These are phyloP conservation scores for Podocnemis expansa DNA, from an alignment of 2,113 vertebrate genomes.

Conservation along the genomic window DNA sequence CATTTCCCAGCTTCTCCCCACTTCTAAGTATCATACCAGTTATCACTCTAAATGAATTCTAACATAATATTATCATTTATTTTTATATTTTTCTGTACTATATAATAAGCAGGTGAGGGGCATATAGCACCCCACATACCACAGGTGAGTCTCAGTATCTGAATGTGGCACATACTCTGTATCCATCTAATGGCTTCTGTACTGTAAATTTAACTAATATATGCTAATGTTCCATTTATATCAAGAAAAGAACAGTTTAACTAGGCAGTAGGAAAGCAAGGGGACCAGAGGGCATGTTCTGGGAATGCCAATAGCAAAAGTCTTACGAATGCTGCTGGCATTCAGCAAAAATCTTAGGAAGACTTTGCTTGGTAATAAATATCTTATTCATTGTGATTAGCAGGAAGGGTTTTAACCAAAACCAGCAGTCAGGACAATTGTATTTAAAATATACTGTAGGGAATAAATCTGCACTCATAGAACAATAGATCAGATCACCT, in stretches of 20 bases:
- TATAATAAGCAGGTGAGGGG: neutral
- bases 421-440: neutral
- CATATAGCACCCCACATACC: neutral
- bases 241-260: slow-evolving; percentile 9
- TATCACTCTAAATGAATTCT: neutral
- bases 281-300: neutral
- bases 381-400: neutral
- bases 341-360: neutral
- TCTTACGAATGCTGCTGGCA: too few species aligned
- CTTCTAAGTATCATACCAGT: neutral
- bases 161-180: neutral
- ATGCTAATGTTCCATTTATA: neutral
- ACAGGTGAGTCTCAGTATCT: neutral
- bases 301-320: neutral
- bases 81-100: neutral
- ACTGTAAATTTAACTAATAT: neutral
- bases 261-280: neutral
- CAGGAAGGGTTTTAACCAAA: neutral
- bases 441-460: neutral
- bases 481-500: neutral
- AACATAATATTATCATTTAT: slow-evolving; percentile 6
- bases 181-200: slow-evolving; percentile 8
- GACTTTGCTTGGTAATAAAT: neutral
- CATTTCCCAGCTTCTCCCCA: neutral
- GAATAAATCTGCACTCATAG: neutral